Base-by-base conservation (phyloP, 2,797 vertebrate genomes). In the Rhinatrema bivittatum region DNA sequence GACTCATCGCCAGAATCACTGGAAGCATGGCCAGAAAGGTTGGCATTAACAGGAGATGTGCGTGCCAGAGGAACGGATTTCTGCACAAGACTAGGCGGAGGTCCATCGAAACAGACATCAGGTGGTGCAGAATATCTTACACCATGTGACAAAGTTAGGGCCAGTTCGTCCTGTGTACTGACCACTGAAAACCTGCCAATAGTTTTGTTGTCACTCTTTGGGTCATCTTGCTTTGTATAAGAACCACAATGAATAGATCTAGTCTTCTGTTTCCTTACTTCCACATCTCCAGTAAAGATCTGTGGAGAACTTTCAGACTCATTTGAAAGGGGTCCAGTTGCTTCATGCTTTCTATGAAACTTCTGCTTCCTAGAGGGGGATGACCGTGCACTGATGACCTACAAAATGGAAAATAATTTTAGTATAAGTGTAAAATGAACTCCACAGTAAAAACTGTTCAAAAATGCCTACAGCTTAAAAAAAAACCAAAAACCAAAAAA, bases 131-230 rank as follows among this genome's bases (percentile, higher is more conserved):
- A 99, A 69, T 93, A 97, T 23, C 84, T 53, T 36, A 76, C 26
- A 62, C 88, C 90, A 47, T 88, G 89, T 4, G 82, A 84, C 0
- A 84, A 83, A 0, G 79, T 81, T 48, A 88, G 71, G 27, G 87
- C 87, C 22, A 89, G 73, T 17, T 93, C 89, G 0, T 94, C 92
- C 50, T 93, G 88, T 0, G 74, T 81, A 79, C 88, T 93, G 40
- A 93, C 63, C 29, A 95, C 94, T 1, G 93, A 94, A 70, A 98
- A 97, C 36, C 94, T 90, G 39, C 94, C 94, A 15, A 96, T 90
- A 0, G 87, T 94, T 52, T 86, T 91, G 63, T 85, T 86, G 13
- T 80, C 79, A 1, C 66, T 76, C 38, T 50, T 21, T 9, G 50
- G 15, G 1, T 55, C 70, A 6, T 84, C 79, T 76, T 66, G 81